phyloP scores from a whole-genome alignment of 2,113 vertebrate genomes.

The Nanger granti region DNA sequence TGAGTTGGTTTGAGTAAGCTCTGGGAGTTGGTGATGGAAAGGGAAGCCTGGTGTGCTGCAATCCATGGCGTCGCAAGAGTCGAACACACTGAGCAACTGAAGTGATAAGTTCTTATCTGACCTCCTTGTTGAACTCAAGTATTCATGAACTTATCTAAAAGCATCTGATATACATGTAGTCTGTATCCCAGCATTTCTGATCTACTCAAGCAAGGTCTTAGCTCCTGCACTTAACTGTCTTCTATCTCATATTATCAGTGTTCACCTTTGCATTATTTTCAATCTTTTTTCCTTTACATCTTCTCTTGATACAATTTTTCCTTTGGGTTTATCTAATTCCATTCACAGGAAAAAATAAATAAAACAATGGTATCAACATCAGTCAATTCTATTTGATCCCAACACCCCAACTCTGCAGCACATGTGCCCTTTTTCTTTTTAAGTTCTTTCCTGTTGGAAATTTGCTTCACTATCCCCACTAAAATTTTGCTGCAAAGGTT shows the following conservation, averaged over 20 bases:
- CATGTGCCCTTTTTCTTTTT: accelerated
- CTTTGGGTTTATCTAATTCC: not conserved
- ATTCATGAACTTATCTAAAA: not conserved
- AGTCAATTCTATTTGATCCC: not conserved
- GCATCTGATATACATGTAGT: not conserved
- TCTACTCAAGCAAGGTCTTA: not conserved
- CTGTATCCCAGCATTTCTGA: not conserved
- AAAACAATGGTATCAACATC: not conserved
- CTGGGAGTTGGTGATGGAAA: not conserved
- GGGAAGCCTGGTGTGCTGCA: not conserved
- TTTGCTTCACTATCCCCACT: not conserved
- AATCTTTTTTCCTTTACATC: not conserved
- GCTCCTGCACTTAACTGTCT: not conserved
- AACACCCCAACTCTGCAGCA: not conserved
- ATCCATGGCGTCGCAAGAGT: not conserved
- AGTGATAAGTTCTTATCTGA: not conserved
- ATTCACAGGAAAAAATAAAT: not conserved
- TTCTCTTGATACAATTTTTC: not conserved
- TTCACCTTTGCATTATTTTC: not conserved
- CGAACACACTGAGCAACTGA: not conserved
- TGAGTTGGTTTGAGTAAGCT: not conserved
- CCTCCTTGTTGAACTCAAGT: not conserved
- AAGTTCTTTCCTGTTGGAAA: not conserved
- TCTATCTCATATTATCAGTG: not conserved
- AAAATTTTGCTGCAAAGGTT: not conserved